These are phyloP conservation scores for Dusona sp. DNA, from an alignment of 2,888 invertebrate species.

Conservation along the genomic window DNA sequence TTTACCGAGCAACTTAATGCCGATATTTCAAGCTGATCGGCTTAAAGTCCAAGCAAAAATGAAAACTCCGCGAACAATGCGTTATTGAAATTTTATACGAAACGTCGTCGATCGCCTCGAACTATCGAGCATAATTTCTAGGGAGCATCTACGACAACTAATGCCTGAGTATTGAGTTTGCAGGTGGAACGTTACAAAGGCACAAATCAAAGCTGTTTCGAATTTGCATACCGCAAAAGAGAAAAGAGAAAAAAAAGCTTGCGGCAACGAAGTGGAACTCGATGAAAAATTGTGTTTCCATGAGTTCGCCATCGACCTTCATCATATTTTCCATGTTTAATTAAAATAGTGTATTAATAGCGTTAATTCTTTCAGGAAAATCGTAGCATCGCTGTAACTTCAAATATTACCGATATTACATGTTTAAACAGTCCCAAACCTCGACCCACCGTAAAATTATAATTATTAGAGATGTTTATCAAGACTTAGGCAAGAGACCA, in stretches of 20 bases:
- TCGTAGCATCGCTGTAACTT: slow-evolving; percentile 68
- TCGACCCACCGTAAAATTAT: slow-evolving; percentile 25
- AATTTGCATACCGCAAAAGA: slow-evolving; percentile 43
- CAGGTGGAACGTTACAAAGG: slow-evolving; percentile 78
- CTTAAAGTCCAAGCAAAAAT: neutral
- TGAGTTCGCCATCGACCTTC: neutral
- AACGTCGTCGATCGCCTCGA: slow-evolving; percentile 41
- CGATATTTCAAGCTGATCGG: slow-evolving; percentile 56
- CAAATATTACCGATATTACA: slow-evolving; percentile 64
- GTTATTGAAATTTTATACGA: neutral
- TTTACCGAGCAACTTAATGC: slow-evolving; percentile 36
- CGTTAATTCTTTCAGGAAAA: slow-evolving; percentile 76
- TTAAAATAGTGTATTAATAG: slow-evolving; percentile 67
- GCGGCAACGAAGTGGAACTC: neutral
- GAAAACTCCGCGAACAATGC: neutral
- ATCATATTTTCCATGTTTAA: slow-evolving; percentile 70
- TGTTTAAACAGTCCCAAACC: slow-evolving; percentile 29
- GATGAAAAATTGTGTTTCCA: neutral
- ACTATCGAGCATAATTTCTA: slow-evolving; percentile 20
- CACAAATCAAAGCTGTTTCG: slow-evolving; percentile 48
- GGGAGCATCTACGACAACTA: slow-evolving; percentile 66
- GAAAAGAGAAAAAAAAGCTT: slow-evolving; percentile 22
- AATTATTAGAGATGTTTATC: slow-evolving; percentile 71
- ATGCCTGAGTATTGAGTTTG: slow-evolving; percentile 81
- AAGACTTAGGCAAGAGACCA: slow-evolving; percentile 72